Conservation (phyloP, 2,888 invertebrate genomes). For the Cybosia mesomella region DNA sequence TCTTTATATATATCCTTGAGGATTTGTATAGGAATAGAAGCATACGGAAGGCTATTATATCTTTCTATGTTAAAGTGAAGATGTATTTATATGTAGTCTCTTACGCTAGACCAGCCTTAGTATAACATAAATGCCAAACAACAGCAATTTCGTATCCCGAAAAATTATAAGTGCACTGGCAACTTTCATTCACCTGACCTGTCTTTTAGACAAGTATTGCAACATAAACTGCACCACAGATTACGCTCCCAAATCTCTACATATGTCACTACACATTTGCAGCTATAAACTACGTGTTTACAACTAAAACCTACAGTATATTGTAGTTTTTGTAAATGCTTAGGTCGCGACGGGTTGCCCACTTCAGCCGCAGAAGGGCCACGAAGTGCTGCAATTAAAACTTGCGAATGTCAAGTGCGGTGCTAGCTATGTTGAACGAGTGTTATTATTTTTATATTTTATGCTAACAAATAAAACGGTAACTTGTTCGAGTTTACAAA, state of each 20-base stretch:
- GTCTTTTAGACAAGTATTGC: constrained; percentile 1
- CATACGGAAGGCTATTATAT: too few relatives aligned
- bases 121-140: not conserved
- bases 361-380: constrained; percentile 74
- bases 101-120: too few relatives aligned
- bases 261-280: constrained; percentile 48
- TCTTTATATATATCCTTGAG: not conserved
- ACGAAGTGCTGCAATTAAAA: constrained; percentile 85
- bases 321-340: constrained; percentile 71
- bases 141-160: not conserved
- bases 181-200: not conserved
- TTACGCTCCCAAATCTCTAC: constrained; percentile 39
- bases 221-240: constrained; percentile 17
- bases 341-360: constrained; percentile 67
- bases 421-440: constrained; percentile 61
- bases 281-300: constrained; percentile 60
- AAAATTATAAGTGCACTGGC: not conserved
- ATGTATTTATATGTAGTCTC: too few relatives aligned
- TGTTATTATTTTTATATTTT: constrained; percentile 78
- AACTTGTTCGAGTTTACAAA: constrained; percentile 46
- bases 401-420: constrained; percentile 84
- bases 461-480: constrained; percentile 64
- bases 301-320: constrained; percentile 57
- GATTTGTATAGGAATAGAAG: not conserved
- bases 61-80: too few relatives aligned